Conservation (phyloP, 2,113 vertebrate genomes). For the Colossoma macropomum region DNA sequence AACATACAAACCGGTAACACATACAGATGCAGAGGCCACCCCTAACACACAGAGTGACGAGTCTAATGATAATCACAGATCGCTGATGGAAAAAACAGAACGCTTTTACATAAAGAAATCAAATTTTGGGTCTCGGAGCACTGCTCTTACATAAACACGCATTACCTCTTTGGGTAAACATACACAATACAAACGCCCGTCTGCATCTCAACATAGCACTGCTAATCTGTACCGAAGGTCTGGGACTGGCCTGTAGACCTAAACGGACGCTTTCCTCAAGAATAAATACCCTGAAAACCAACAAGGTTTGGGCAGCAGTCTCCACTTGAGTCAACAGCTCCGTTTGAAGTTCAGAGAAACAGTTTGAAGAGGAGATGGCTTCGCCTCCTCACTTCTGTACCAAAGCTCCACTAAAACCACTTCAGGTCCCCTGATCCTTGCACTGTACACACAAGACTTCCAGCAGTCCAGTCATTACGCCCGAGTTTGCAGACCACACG, state of each 20-base stretch:
- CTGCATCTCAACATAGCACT: slow-evolving; percentile 30
- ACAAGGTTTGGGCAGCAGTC: slow-evolving; percentile 26
- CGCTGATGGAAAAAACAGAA: slow-evolving; percentile 1
- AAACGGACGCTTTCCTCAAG: slow-evolving; percentile 40
- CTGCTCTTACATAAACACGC: slow-evolving; percentile 39
- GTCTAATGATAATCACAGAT: not conserved
- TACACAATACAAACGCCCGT: slow-evolving; percentile 27
- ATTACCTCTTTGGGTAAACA: slow-evolving; percentile 27
- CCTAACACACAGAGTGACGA: not conserved
- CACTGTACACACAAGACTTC: slow-evolving; percentile 36
- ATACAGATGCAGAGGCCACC: not conserved
- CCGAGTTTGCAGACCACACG: slow-evolving; percentile 17
- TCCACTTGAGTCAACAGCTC: slow-evolving; percentile 51
- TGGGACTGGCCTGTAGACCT: slow-evolving; percentile 9
- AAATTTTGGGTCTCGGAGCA: not conserved
- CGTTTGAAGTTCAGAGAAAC: slow-evolving; percentile 39
- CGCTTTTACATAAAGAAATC: not conserved
- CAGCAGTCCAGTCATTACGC: slow-evolving; percentile 30
- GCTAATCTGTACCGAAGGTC: slow-evolving; percentile 31
- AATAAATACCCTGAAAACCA: slow-evolving; percentile 47
- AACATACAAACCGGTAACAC: not conserved
- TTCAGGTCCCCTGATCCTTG: slow-evolving; percentile 36
- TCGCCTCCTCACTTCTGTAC: slow-evolving; percentile 31
- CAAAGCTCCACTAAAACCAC: slow-evolving; percentile 44
- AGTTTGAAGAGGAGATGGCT: slow-evolving; percentile 3